Evolutionary conservation across 1,140 invertebrate genomes (phyloP).

Genomic region (Sminthurinus signatus): DNA sequence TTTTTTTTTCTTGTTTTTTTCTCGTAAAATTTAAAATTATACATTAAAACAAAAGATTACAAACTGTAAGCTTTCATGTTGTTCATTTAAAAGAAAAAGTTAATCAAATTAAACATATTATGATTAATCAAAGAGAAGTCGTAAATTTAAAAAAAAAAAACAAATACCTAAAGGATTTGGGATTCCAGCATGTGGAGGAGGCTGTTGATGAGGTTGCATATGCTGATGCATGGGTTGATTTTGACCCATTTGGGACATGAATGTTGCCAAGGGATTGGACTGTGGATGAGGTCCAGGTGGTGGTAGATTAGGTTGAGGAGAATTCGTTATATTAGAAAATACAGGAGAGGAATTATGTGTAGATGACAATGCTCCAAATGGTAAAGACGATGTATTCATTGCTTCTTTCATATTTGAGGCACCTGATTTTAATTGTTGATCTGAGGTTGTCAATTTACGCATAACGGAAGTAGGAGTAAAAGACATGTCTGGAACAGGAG

Average conservation of each 20-base stretch:
- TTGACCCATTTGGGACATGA: slow-evolving; percentile 17
- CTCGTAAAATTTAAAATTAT: too few relatives aligned
- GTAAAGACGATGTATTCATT: too few relatives aligned
- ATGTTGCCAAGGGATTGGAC: background rate
- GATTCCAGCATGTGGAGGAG: background rate
- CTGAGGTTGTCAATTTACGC: slow-evolving; percentile 79
- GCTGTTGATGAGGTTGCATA: background rate
- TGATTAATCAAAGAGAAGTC: too few relatives aligned
- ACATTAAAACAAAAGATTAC: too few relatives aligned
- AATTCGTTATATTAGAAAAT: too few relatives aligned
- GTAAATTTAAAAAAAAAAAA: background rate
- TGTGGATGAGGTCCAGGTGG: background rate
- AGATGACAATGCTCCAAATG: background rate
- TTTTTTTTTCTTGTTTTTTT: too few relatives aligned
- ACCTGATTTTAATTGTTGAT: slow-evolving; percentile 44
- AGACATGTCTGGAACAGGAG: slow-evolving; percentile 49
- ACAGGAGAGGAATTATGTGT: slow-evolving; percentile 9
- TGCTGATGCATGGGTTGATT: background rate
- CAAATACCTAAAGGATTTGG: background rate
- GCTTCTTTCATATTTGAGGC: background rate
- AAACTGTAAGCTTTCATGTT: too few relatives aligned
- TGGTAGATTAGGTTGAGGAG: too few relatives aligned
- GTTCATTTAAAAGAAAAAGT: too few relatives aligned
- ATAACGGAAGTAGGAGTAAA: slow-evolving; percentile 87
- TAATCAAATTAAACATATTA: too few relatives aligned